Base-by-base conservation (phyloP, 30 jellyfish, hydroid and myxozoan genomes). In the Chironex yamaguchii region DNA sequence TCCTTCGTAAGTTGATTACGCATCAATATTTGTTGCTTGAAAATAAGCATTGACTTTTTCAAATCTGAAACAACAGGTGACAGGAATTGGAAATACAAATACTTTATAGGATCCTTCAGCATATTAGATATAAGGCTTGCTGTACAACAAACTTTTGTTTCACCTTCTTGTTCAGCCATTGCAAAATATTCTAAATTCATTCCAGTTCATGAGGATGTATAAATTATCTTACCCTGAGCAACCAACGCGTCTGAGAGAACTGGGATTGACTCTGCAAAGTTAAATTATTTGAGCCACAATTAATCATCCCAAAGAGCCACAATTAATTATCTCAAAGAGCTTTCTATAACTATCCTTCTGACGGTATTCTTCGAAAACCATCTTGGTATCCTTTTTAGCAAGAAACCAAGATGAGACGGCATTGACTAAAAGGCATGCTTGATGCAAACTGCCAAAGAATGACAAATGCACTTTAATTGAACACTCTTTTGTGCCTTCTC, bases 381-480 rank as follows among this genome's bases (percentile, higher is more conserved):
- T 32, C 30, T 76, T 24, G 96, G 91, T 17, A 75, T 85, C 30
- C 76, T 74, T 2, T 27, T 34, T 25, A 86, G 71, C 52, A 76
- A 49, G 52, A 71, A 85, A 21, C 84, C 95, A 52, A 85, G 67
- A 36, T 58, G 33, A 3, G 92, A 85, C 21, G 95, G 95, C 84
- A 85, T 13, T 31, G 22, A 28, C 29, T 76, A 49, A 48, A 85
- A 62, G 28, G 95, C 91, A 62, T 85, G 36, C 77, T 85, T 63
- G 51, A 85, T 35, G 53, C 92, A 85, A 72, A 73, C 53, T 4
- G 95, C 95, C 76, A 86, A 63, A 20, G 92, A 86, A 36, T 86
- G 96, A 58, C 96, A 86, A 29, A 86, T 76, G 36, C 96, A 86
- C 77, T 76, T 86, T 71, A 73, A 2, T 50, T 53, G 93, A 26